These are phyloP conservation scores for Allacma fusca DNA, from an alignment of 2,888 invertebrate genomes.

Conservation along the genomic window DNA sequence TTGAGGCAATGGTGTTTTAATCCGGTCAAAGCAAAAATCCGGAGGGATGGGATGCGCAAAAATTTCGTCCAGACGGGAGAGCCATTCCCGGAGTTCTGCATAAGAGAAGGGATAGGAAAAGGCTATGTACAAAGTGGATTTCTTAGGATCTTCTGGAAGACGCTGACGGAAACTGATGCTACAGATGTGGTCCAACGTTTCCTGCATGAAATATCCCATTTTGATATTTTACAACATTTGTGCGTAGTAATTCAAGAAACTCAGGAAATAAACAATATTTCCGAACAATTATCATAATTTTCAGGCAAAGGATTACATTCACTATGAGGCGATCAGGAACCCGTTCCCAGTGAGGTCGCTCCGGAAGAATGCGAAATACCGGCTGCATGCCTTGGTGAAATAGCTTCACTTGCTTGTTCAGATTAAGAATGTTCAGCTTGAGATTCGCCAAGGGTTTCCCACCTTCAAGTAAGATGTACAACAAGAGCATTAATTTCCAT, in stretches of 20 bases:
- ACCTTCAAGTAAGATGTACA: constrained; percentile 51
- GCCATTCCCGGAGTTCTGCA: constrained; percentile 77
- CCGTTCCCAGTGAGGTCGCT: constrained; percentile 82
- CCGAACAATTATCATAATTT: too few relatives aligned
- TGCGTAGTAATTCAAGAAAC: constrained; percentile 23
- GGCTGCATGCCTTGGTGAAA: constrained; percentile 91
- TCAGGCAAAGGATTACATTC: constrained; percentile 46
- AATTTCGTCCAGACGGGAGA: constrained; percentile 74
- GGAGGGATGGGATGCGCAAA: constrained; percentile 35
- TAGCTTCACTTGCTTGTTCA: constrained; percentile 89
- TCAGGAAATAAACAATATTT: too few relatives aligned
- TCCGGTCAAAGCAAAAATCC: constrained; percentile 36
- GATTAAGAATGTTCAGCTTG: constrained; percentile 83
- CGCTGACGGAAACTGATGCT: constrained; percentile 77
- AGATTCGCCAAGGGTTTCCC: constrained; percentile 66
- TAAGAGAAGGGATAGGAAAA: constrained; percentile 92
- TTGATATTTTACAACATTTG: constrained; percentile 3
- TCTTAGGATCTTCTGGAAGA: constrained; percentile 74
- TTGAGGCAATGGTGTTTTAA: constrained; percentile 36
- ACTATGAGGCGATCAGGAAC: constrained; percentile 54
- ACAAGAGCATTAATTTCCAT: too few relatives aligned
- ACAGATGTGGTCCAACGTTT: constrained; percentile 78
- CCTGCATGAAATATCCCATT: constrained; percentile 65
- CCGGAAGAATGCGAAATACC: constrained; percentile 78
- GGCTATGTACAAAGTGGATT: constrained; percentile 81